Evolutionary conservation across 2,797 vertebrate genomes (phyloP).

Genomic region (Bucorvus abyssinicus): DNA sequence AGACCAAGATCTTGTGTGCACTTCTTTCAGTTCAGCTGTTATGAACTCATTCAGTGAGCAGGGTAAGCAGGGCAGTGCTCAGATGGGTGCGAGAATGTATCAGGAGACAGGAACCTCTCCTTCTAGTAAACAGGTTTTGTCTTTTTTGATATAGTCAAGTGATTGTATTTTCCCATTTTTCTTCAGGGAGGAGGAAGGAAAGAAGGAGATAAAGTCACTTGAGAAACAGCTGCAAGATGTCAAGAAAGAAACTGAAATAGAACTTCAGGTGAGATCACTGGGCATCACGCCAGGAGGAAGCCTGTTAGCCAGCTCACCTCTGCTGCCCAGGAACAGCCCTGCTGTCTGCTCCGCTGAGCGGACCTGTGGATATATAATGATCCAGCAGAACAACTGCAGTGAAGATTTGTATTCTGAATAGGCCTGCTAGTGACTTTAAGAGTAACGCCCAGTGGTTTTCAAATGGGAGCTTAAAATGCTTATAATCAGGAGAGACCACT

Average conservation of each 20-base stretch:
- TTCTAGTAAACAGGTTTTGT: neutral
- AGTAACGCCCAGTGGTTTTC: neutral
- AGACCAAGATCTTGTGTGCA: neutral
- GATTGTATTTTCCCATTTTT: neutral
- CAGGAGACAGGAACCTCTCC: neutral
- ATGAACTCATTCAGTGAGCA: neutral
- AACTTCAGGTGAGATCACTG: constrained; percentile 77
- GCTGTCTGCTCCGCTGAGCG: neutral
- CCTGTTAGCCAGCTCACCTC: neutral
- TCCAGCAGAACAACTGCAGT: neutral
- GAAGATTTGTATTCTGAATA: neutral
- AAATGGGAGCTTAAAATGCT: neutral
- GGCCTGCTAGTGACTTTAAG: neutral
- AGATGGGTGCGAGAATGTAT: neutral
- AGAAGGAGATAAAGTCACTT: constrained; percentile 71
- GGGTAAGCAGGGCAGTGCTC: neutral
- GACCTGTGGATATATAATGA: neutral
- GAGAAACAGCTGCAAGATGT: constrained; percentile 77
- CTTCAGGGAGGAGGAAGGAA: constrained; percentile 78
- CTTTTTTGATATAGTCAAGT: neutral
- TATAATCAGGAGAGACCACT: neutral
- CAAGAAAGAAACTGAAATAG: constrained; percentile 73
- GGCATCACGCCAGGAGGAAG: neutral
- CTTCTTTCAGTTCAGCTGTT: neutral
- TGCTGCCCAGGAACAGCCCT: neutral